Percentiles rank a stretch among this genome's conserved stretches.
Conservation (phyloP, 2,797 vertebrate genomes). For the Brachyrhaphis roseni region DNA sequence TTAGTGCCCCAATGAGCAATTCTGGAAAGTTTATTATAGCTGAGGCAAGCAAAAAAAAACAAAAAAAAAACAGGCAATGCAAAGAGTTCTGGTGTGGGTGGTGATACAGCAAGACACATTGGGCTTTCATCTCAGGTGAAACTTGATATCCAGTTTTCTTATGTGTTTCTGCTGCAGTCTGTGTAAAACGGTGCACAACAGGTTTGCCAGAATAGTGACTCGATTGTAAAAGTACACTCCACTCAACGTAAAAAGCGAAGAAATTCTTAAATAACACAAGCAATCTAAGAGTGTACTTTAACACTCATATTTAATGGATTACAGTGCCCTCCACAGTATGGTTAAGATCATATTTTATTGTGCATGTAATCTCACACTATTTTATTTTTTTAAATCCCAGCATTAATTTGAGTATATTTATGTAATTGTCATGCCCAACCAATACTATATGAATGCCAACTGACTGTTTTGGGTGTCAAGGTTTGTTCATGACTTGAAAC, state of each 20-base stretch:
- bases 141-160: conserved; percentile 11
- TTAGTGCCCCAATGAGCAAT: conserved; percentile 35
- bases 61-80: not conserved
- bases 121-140: conserved; percentile 11
- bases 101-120: conserved; percentile 25
- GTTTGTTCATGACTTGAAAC: not conserved
- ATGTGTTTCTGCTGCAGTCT: not conserved
- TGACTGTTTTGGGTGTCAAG: not conserved
- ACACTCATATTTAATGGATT: not conserved
- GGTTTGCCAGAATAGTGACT: not conserved
- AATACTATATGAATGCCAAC: not conserved
- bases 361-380: not conserved
- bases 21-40: conserved; percentile 46
- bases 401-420: not conserved
- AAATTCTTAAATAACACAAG: not conserved
- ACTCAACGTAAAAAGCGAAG: not conserved
- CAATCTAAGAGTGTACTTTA: not conserved
- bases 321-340: not conserved
- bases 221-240: not conserved
- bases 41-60: conserved; percentile 25
- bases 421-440: not conserved
- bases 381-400: not conserved
- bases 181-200: not conserved
- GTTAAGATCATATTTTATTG: not conserved
- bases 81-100: conserved; percentile 14